These are phyloP conservation scores for Palythoa heliodiscus DNA, from an alignment of 92 coral and sea anemone genomes.

Conservation along the genomic window DNA sequence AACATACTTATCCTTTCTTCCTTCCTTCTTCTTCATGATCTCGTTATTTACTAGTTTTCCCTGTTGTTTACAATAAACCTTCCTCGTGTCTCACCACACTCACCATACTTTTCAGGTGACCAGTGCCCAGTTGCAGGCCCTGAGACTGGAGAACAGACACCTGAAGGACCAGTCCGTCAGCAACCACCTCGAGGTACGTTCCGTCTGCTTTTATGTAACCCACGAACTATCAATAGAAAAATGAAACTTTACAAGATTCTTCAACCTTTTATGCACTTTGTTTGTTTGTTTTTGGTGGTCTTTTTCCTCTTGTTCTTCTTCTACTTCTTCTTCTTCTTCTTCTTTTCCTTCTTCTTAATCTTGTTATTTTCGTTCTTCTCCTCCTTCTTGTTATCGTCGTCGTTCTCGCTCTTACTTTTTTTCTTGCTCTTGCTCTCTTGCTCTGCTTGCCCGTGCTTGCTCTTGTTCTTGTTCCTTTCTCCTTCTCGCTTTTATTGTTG, in stretches of 20 bases:
- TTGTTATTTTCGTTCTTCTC: background rate
- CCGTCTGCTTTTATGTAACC: background rate
- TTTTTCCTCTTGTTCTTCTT: background rate
- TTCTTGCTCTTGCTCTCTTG: background rate
- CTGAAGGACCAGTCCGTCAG: constrained; percentile 79
- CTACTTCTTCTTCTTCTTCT: background rate
- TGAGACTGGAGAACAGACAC: constrained; percentile 91
- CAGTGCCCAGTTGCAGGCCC: constrained; percentile 91
- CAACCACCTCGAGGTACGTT: constrained; percentile 70
- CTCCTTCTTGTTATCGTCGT: background rate
- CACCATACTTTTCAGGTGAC: constrained; percentile 64
- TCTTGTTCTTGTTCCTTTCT: background rate
- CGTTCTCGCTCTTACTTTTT: background rate
- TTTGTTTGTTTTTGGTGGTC: background rate
- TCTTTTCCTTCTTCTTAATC: background rate
- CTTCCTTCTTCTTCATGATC: background rate
- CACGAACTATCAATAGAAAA: background rate
- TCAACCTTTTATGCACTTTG: background rate
- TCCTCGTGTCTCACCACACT: background rate
- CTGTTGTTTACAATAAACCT: background rate
- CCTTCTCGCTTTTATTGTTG: background rate
- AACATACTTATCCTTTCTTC: too few relatives aligned
- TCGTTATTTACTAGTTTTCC: background rate
- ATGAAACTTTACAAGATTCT: background rate
- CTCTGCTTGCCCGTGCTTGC: background rate